phyloP scores from a whole-genome alignment of 2,797 vertebrate species.

The Poecilia gillii region DNA sequence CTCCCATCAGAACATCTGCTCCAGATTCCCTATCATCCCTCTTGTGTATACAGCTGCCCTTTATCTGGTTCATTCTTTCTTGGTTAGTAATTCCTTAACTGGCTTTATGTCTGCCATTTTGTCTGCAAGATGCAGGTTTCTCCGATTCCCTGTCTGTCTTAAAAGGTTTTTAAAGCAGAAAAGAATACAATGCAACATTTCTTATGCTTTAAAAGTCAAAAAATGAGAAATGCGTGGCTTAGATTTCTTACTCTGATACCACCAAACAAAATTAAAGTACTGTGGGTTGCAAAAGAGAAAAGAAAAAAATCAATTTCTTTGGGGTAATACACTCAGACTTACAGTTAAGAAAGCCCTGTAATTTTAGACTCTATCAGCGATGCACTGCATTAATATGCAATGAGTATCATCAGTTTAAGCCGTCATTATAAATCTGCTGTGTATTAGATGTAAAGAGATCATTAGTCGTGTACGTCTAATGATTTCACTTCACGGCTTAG shows the following conservation, averaged over 20 bases:
- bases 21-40: background rate
- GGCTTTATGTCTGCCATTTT: background rate
- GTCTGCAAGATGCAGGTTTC: background rate
- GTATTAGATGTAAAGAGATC: conserved; percentile 8
- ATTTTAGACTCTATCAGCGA: background rate
- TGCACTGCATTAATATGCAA: background rate
- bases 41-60: background rate
- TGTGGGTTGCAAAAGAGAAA: background rate
- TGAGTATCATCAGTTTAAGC: background rate
- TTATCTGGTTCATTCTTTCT: background rate
- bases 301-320: background rate
- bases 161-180: background rate
- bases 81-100: background rate
- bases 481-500: conserved; percentile 25
- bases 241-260: background rate
- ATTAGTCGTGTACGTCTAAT: conserved; percentile 3
- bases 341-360: background rate
- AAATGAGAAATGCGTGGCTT: background rate
- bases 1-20: background rate
- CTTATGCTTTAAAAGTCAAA: background rate
- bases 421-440: background rate
- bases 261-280: background rate
- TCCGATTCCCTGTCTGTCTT: background rate
- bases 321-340: background rate
- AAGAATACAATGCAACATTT: background rate